Conservation (phyloP, 1,140 invertebrate species). For the Aphelenchoides avenae region DNA sequence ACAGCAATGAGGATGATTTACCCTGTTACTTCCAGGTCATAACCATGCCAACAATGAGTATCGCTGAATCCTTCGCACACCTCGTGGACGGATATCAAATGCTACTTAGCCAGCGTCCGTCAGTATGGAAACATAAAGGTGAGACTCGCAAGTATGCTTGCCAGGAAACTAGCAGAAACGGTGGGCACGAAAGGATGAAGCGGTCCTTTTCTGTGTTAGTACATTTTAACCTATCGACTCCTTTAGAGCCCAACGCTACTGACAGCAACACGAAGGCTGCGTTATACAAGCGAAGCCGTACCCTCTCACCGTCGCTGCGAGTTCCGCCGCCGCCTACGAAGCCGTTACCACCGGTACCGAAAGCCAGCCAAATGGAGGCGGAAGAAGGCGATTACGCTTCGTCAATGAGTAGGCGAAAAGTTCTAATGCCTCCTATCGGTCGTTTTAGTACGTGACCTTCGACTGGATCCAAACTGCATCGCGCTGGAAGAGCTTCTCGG, state of each 20-base stretch:
- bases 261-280: too few species aligned
- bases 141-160: too few species aligned
- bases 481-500: constrained; percentile 88
- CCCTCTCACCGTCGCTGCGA: too few species aligned
- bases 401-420: constrained; percentile 71
- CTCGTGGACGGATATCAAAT: constrained; percentile 82
- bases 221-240: too few species aligned
- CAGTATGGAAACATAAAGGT: constrained; percentile 81
- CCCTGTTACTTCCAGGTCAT: constrained; percentile 73
- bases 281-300: too few species aligned
- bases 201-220: too few species aligned
- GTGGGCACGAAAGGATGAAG: too few species aligned
- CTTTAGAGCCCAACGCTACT: too few species aligned
- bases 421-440: constrained; percentile 1
- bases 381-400: constrained; percentile 67
- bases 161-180: too few species aligned
- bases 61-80: constrained; percentile 90
- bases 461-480: constrained; percentile 65
- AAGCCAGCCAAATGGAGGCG: too few species aligned
- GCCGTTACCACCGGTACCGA: too few species aligned
- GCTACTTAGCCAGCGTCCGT: constrained; percentile 73
- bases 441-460: constrained; percentile 11
- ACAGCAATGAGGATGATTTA: constrained; percentile 1
- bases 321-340: too few species aligned
- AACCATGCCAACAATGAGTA: constrained; percentile 75